Evolutionary conservation across 2,113 vertebrate genomes (phyloP), one percentile per base, ranked within the genome.

Genomic region (Chaetodon auriga): DNA sequence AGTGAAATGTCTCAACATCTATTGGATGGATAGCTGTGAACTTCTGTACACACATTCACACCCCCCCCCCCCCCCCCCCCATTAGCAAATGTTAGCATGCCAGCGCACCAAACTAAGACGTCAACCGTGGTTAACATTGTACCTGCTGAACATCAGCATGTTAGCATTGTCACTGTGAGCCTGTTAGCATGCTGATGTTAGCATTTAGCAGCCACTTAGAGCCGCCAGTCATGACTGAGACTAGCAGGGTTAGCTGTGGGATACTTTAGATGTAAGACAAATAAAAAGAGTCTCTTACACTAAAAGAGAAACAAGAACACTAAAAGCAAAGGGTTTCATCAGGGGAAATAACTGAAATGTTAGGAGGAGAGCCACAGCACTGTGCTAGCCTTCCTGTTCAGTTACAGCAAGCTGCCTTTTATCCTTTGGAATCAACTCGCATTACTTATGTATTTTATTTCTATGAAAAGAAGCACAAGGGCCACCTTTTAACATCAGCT

Each of bases 341-440:
- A 65, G 58, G 65, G 58, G 41, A 75, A 70, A 83, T 78, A 25
- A 76, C 68, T 23, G 18, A 70, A 48, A 54, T 43, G 43, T 65
- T 64, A 41, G 68, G 46, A 48, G 8, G 14, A 66, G 19, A 71
- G 66, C 10, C 45, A 70, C 54, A 21, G 36, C 5, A 36, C 51
- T 38, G 23, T 18, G 12, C 62, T 25, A 2, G n/a, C 53, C 23
- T 51, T 45, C 51, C 35, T 83, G 71, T 55, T 46, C 46, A 70
- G 12, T 63, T n/a, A 25, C 65, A 72, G 6, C 5, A 12, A 72
- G 14, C 51, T 6, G 58, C 51, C 35, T 60, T 78, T 66, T 38
- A 48, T 84, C 21, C 36, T 72, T 35, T 57, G 6, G 51, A 72
- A 18, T 41, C 25, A 2, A 1, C 8, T 68, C 9, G 10, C 19